These are phyloP conservation scores for Leptoclinus maculatus DNA, from an alignment of 2,797 vertebrate genomes.

Conservation along the genomic window DNA sequence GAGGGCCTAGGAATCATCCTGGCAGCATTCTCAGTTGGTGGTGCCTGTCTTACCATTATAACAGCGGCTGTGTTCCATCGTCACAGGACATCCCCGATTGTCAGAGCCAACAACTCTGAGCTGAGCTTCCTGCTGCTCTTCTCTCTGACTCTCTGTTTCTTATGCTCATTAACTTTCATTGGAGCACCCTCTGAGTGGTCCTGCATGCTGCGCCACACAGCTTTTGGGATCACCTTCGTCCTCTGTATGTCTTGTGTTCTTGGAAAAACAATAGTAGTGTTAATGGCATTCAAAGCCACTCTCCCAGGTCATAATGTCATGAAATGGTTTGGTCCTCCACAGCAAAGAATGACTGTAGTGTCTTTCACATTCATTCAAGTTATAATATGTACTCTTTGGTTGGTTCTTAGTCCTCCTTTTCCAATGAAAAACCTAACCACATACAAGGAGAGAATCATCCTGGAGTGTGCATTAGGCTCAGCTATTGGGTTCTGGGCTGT, in stretches of 20 bases:
- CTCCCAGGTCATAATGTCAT: slow-evolving; percentile 73
- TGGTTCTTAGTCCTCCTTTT: slow-evolving; percentile 56
- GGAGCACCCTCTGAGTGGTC: slow-evolving; percentile 75
- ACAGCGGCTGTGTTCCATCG: slow-evolving; percentile 55
- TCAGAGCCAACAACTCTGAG: slow-evolving; percentile 77
- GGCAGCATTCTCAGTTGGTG: too few relatives aligned
- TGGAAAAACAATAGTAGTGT: slow-evolving; percentile 77
- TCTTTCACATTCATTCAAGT: slow-evolving; percentile 73
- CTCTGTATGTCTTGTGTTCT: slow-evolving; percentile 76
- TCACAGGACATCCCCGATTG: slow-evolving; percentile 61
- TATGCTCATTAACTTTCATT: slow-evolving; percentile 79
- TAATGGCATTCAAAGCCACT: slow-evolving; percentile 77
- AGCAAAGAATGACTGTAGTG: slow-evolving; percentile 75
- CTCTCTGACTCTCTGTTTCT: slow-evolving; percentile 77
- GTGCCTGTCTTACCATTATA: too few relatives aligned
- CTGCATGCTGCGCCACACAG: slow-evolving; percentile 77
- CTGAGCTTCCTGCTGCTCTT: slow-evolving; percentile 77
- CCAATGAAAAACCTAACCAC: slow-evolving; percentile 41
- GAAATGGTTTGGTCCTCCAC: slow-evolving; percentile 79
- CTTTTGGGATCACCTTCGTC: slow-evolving; percentile 76
- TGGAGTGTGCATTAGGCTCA: slow-evolving; percentile 79
- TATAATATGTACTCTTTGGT: slow-evolving; percentile 77
- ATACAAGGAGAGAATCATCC: slow-evolving; percentile 67
- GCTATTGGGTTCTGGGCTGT: slow-evolving; percentile 72
- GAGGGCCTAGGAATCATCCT: too few relatives aligned